phyloP scores from a whole-genome alignment of 2,797 vertebrate species.

The Eulemur mongoz region DNA sequence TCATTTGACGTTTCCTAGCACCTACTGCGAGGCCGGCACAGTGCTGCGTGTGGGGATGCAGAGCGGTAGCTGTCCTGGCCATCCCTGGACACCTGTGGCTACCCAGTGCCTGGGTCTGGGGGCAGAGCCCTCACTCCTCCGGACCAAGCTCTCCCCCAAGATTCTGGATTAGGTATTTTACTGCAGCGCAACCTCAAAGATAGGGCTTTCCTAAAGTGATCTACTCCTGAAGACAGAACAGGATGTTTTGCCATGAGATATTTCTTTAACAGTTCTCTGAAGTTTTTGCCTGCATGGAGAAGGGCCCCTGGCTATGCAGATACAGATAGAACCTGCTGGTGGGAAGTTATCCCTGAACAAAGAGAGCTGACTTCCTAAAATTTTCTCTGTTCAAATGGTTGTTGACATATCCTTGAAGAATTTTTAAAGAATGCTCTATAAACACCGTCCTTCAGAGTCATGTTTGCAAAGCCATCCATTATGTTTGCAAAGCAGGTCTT shows the following conservation, averaged over 20 bases:
- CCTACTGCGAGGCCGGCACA: neutral
- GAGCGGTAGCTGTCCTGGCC: too few relatives aligned
- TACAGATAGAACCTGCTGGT: neutral
- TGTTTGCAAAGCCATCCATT: neutral
- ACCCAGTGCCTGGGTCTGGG: neutral
- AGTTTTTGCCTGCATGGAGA: neutral
- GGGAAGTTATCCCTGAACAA: neutral
- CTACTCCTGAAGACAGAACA: neutral
- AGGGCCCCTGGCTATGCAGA: neutral
- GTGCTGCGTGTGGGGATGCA: neutral
- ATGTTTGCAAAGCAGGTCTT: neutral
- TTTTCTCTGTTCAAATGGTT: neutral
- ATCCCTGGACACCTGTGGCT: neutral
- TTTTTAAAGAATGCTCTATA: neutral
- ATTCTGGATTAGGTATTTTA: neutral
- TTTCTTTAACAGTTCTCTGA: neutral
- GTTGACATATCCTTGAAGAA: constrained; percentile 20
- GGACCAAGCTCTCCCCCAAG: neutral
- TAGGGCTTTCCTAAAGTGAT: neutral
- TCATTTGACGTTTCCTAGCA: neutral
- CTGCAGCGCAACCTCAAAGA: neutral
- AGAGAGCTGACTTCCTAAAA: neutral
- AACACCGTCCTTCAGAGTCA: neutral
- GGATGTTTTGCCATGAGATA: neutral
- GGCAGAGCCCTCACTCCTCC: neutral